Evolutionary conservation across 2,113 vertebrate genomes (phyloP), one percentile per base, ranked within the genome.

Genomic region (Syngnathus scovelli): DNA sequence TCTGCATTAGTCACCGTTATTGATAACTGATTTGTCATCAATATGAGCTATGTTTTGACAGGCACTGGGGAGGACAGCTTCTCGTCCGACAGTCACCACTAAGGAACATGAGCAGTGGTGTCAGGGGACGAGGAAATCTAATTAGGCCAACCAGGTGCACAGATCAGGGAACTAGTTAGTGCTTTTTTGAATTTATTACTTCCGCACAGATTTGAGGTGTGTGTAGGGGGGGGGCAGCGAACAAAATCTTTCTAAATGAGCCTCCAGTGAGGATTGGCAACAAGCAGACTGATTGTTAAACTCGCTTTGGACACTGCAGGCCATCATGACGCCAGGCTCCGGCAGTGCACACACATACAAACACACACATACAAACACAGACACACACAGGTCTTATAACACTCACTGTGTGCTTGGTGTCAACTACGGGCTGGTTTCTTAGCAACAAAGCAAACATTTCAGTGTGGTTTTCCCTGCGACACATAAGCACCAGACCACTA

Each of bases 111-210:
- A 85, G 90, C 90, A 86, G 89, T 49, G 70, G 76, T 82, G 81
- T 85, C 55, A 64, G 89, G 87, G 89, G 90, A 90, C 84, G 89
- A 92, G 87, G 89, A 80, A 80, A 91, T 90, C 90, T 94, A 96
- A 98, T 98, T 98, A 98, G 93, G 89, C 88, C 0, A 62, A 91
- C 95, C 95, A 98, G 95, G 95, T 98, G 96, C 94, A 92, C 92
- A 89, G 86, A 88, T 92, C 89, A 89, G 84, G 91, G 90, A 90
- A 91, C 93, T 90, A 93, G 92, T 93, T 94, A 94, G 93, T 86
- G 91, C 93, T 83, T 93, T 90, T 86, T 15, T 92, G 93, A 94
- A 95, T 95, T 95, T 95, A 98, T 93, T 94, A 92, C 95, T 97
- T 98, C 95, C 93, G 86, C 67, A 89, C 86, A 88, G 88, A 93